Conservation (phyloP, 2,797 vertebrate species). For the Acanthurus tractus region DNA sequence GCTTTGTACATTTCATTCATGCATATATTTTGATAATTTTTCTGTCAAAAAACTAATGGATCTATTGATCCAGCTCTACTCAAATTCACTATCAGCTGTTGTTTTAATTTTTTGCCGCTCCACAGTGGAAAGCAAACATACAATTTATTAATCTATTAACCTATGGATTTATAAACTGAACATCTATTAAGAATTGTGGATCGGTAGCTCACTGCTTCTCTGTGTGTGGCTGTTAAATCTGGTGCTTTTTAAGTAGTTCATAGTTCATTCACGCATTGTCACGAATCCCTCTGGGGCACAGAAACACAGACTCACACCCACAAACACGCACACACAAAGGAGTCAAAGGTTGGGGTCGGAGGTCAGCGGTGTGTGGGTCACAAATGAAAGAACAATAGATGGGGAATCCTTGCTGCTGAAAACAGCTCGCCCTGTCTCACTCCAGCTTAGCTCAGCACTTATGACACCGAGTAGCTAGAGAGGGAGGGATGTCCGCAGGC, state of each 20-base stretch:
- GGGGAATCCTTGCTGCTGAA: slow-evolving; percentile 58
- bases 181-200: neutral
- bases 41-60: no score
- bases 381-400: slow-evolving; percentile 55
- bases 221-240: slow-evolving; percentile 41
- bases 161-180: neutral
- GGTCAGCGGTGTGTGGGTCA: slow-evolving; percentile 58
- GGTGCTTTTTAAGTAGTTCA: slow-evolving; percentile 35
- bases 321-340: slow-evolving; percentile 42
- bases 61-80: no score
- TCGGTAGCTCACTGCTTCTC: neutral
- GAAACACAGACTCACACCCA: slow-evolving; percentile 7
- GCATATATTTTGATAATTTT: no score
- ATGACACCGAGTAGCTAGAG: slow-evolving; percentile 14
- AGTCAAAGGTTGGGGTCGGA: slow-evolving; percentile 69
- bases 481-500: slow-evolving; percentile 29
- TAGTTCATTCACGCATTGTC: slow-evolving; percentile 48
- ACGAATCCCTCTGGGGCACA: slow-evolving; percentile 12
- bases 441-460: slow-evolving; percentile 67
- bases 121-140: neutral
- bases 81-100: no score
- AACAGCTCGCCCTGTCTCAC: slow-evolving; percentile 38
- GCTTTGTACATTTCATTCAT: no score
- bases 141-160: neutral
- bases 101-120: no score